These are phyloP conservation scores for Dorcus hopei DNA, from an alignment of 2,888 invertebrate genomes.

Conservation along the genomic window DNA sequence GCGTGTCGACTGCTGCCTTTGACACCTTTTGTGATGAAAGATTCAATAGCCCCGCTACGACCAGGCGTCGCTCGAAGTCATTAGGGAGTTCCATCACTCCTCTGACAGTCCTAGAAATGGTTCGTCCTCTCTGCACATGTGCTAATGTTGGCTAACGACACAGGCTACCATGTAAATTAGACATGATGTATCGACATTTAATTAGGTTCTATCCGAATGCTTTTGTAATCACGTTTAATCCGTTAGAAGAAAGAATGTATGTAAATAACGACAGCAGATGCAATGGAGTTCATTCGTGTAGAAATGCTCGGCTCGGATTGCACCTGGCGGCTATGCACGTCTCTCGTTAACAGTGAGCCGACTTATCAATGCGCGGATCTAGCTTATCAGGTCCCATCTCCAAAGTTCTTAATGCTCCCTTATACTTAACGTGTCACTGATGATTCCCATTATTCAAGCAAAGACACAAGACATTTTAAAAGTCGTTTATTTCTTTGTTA, in stretches of 20 bases:
- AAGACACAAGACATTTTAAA: not conserved
- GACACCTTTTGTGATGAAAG: slow-evolving; percentile 32
- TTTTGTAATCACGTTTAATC: slow-evolving; percentile 14
- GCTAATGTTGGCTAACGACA: not conserved
- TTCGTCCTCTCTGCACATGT: not conserved
- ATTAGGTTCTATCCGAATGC: slow-evolving; percentile 5
- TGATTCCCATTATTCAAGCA: slow-evolving; percentile 21
- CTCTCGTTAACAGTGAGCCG: slow-evolving; percentile 38
- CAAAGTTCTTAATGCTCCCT: slow-evolving; percentile 38
- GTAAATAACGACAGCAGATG: slow-evolving; percentile 29
- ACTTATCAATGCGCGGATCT: slow-evolving; percentile 40
- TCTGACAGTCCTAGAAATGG: slow-evolving; percentile 7
- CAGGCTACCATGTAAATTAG: slow-evolving; percentile 11
- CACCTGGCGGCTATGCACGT: slow-evolving; percentile 41
- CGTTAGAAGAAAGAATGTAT: slow-evolving; percentile 21
- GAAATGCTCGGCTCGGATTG: slow-evolving; percentile 38
- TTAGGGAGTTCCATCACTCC: slow-evolving; percentile 23
- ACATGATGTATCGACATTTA: slow-evolving; percentile 13
- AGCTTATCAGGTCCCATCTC: slow-evolving; percentile 37
- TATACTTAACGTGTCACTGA: slow-evolving; percentile 34
- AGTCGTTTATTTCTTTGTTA: slow-evolving; percentile 2
- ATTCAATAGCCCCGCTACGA: slow-evolving; percentile 23
- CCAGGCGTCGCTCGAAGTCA: slow-evolving; percentile 13
- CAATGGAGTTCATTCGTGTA: slow-evolving; percentile 35
- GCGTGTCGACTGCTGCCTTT: slow-evolving; percentile 28